Conservation (phyloP, 2,113 vertebrate species). For the Pseudonaja textilis region DNA sequence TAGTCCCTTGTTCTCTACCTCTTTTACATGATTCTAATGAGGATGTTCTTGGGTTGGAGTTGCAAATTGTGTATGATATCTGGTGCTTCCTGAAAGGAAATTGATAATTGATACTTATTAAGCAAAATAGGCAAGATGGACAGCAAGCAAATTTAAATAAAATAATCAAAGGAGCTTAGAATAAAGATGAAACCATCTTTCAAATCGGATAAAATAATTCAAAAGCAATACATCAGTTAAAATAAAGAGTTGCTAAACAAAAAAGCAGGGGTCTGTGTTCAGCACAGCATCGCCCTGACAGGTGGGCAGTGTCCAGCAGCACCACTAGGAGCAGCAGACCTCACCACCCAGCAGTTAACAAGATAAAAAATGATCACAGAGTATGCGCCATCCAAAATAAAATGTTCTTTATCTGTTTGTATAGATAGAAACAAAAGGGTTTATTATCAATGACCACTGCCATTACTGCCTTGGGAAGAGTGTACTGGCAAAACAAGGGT, state of each 20-base stretch:
- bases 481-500: not conserved
- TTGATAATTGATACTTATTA: not conserved
- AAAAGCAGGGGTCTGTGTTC: not conserved
- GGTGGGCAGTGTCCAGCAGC: not conserved
- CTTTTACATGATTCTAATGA: not conserved
- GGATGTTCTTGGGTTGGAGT: not conserved
- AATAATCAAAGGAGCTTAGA: not conserved
- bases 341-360: not conserved
- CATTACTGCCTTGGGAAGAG: not conserved
- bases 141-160: not conserved
- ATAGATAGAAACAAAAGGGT: not conserved
- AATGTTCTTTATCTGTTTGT: not conserved
- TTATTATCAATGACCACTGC: not conserved
- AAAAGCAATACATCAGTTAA: not conserved
- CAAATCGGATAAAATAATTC: not conserved
- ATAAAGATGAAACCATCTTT: not conserved
- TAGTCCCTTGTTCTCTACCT: not conserved
- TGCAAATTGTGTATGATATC: not conserved
- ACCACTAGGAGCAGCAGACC: not conserved
- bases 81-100: not conserved
- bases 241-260: too few relatives aligned
- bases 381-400: not conserved
- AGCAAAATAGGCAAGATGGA: not conserved
- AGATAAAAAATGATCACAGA: not conserved
- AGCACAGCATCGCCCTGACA: not conserved